A percentile compares a stretch with the other conserved stretches of the same genome.
Conservation (phyloP, 2,888 invertebrate species). For the Caenorhabditis zanzibari region DNA sequence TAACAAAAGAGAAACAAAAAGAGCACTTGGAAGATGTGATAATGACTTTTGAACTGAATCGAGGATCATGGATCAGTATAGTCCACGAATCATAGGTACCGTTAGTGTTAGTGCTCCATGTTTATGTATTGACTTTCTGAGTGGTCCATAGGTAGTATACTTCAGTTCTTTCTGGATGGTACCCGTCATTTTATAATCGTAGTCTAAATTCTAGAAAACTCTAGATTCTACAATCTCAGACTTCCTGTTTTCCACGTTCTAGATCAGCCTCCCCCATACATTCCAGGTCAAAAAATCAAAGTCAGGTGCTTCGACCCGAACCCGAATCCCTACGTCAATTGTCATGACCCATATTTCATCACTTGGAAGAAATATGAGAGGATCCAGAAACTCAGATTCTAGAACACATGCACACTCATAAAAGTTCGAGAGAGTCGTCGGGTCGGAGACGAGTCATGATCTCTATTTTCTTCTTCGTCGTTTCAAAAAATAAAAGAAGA, state of each 20-base stretch:
- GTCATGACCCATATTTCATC: conserved; percentile 40
- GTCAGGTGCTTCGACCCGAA: conserved; percentile 33
- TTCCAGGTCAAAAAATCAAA: conserved; percentile 25
- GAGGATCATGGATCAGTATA: no score
- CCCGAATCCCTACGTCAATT: conserved; percentile 24
- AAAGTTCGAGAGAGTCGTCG: conserved; percentile 21
- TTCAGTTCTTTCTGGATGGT: no score
- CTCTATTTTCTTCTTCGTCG: conserved; percentile 3
- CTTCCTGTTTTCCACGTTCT: background rate
- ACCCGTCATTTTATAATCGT: no score
- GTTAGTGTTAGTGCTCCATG: no score
- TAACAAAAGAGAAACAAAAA: conserved; percentile 18
- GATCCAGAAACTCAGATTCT: background rate
- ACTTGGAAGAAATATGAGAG: conserved; percentile 4
- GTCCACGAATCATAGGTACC: no score
- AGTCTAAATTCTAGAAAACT: background rate
- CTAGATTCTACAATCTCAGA: background rate
- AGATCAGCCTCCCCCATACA: conserved; percentile 2
- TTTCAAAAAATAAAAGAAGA: conserved; percentile 10
- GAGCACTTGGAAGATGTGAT: background rate
- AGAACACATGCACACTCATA: conserved; percentile 38
- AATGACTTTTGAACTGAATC: conserved; percentile 31
- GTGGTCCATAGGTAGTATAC: background rate
- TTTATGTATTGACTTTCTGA: no score
- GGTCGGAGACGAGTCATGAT: conserved; percentile 43